These are phyloP conservation scores for Ceratosolen solmsi DNA, from an alignment of 1,140 invertebrate species.

Conservation along the genomic window DNA sequence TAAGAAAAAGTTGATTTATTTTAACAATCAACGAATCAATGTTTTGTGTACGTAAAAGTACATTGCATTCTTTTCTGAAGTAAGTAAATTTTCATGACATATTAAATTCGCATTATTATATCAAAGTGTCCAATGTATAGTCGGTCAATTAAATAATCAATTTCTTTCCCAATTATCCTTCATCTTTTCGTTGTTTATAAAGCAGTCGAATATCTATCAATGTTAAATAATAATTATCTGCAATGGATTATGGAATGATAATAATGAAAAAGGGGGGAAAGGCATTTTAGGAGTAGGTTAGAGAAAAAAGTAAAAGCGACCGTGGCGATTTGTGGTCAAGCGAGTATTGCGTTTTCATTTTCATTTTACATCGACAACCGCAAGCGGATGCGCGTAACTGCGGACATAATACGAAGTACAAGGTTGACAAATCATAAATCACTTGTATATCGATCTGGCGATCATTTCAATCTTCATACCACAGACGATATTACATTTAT, in stretches of 20 bases:
- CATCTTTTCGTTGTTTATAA: neutral
- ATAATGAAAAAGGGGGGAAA: neutral
- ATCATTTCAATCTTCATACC: neutral
- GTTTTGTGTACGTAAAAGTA: no score
- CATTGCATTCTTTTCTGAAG: no score
- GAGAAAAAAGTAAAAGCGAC: conserved; percentile 31
- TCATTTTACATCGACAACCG: conserved; percentile 8
- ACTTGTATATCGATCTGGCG: neutral
- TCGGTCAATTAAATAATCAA: no score
- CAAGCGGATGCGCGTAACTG: neutral
- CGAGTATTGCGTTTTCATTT: conserved; percentile 20
- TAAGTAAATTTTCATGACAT: no score
- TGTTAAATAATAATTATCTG: neutral
- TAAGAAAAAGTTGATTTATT: no score
- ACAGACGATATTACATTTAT: neutral
- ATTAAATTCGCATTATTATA: no score
- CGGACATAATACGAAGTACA: neutral
- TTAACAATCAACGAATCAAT: no score
- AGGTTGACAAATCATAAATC: conserved; percentile 26
- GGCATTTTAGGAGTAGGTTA: neutral
- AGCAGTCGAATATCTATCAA: neutral
- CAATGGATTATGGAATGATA: no score
- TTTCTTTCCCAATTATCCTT: no score
- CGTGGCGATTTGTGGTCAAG: neutral
- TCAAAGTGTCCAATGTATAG: no score